Evolutionary conservation across 1,140 invertebrate species (phyloP), one percentile per base, ranked within the genome.

Genomic region (Aphidius gifuensis): DNA sequence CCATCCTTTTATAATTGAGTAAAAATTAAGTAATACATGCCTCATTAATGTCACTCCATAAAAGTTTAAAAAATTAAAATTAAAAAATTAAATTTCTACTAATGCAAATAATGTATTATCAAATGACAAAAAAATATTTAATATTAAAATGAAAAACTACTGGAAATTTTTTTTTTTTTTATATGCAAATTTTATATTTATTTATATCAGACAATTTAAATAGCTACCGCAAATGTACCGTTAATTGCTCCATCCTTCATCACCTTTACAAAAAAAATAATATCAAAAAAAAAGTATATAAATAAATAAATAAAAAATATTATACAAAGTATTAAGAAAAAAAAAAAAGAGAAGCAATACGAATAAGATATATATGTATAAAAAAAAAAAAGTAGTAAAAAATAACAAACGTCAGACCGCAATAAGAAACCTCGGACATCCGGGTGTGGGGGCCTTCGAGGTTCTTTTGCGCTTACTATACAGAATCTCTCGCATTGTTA

Each of bases 361-460:
- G 43, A 44, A 44, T 44, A 44, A 8, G 43, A 44, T 11, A 44
- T 8, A 44, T 11, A 9, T 11, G 2, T 7, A 44, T 8, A 44
- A 44, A 44, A 44, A 43, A n/a, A 44, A 11, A n/a, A 43, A 55
- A 55, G 21, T 16, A 55, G 43, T 40, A 16, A 32, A 32, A 32
- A 32, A 32, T n/a, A 9, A 43, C 2, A 21, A 23, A 50, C 11
- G 48, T 11, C 21, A 54, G 40, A 23, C 48, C 50, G 11, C 42
- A 56, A 61, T 46, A 55, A 23, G 21, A 9, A n/a, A 43, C 16
- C 51, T 56, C 62, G 62, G 58, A 64, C 58, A 64, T 60, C 62
- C 62, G 62, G 62, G 58, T 64, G 48, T 45, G 6, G 38, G 51
- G 44, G 45, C 40, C 55, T 49, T 57, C 42, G 50, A 61, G 59